Conservation (phyloP, 2,888 invertebrate species). For the Smittia aterrima region DNA sequence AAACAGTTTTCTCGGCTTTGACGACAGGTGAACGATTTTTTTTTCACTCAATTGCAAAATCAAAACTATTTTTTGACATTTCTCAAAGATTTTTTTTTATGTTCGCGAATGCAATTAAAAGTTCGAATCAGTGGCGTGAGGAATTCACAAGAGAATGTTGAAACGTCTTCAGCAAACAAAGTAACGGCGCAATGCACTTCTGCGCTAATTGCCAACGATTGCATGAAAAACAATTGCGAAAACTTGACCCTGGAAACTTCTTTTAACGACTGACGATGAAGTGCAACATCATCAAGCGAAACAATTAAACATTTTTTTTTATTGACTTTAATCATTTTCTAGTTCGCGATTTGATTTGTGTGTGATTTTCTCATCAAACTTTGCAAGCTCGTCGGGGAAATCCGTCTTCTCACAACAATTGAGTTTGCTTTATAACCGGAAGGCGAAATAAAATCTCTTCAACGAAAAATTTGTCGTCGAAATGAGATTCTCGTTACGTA, state of each 20-base stretch:
- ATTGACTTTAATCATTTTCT: not conserved
- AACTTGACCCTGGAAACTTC: constrained; percentile 34
- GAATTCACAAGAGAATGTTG: not conserved
- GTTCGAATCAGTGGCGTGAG: not conserved
- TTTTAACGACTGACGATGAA: too few relatives aligned
- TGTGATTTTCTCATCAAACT: too few relatives aligned
- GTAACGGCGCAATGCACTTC: constrained; percentile 34
- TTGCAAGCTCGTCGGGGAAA: too few relatives aligned
- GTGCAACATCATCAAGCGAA: not conserved
- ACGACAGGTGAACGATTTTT: constrained; percentile 30
- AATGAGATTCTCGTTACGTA: too few relatives aligned
- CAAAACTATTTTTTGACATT: not conserved
- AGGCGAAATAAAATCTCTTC: too few relatives aligned
- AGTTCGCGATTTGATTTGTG: not conserved
- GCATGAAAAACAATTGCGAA: constrained; percentile 28
- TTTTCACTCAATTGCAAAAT: not conserved
- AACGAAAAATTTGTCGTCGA: too few relatives aligned
- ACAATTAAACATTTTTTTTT: not conserved
- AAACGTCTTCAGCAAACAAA: not conserved
- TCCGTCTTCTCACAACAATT: too few relatives aligned
- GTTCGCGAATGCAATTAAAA: not conserved
- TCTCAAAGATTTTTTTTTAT: not conserved
- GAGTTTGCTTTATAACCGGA: too few relatives aligned
- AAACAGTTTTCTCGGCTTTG: constrained; percentile 11
- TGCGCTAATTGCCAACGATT: constrained; percentile 27